Percentiles rank a stretch among this genome's conserved stretches.
These are phyloP conservation scores for Diprion similis DNA, from an alignment of 1,140 invertebrate species.

Conservation along the genomic window DNA sequence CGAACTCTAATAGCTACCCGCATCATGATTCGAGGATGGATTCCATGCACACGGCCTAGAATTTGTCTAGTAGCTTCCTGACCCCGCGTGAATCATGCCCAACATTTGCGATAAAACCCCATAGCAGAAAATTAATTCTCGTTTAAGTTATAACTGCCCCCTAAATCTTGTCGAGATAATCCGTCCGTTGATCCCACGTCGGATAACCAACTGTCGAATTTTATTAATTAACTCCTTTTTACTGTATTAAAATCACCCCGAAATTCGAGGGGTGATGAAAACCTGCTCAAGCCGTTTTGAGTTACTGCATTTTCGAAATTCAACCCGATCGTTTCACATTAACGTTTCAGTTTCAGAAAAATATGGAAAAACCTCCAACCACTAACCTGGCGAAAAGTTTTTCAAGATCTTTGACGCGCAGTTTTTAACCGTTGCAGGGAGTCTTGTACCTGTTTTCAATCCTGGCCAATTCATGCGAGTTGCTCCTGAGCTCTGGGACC, in stretches of 20 bases:
- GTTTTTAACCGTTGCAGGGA: background rate
- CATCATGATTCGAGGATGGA: conserved; percentile 28
- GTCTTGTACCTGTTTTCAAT: background rate
- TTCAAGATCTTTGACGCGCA: background rate
- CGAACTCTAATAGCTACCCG: conserved; percentile 35
- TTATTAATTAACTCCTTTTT: background rate
- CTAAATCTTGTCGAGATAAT: too few species aligned
- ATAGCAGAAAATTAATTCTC: conserved; percentile 47
- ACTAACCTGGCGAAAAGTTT: background rate
- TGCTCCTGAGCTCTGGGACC: background rate
- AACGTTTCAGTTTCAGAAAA: conserved; percentile 33
- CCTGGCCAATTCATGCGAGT: background rate
- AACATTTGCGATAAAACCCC: conserved; percentile 23
- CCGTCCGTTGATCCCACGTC: conserved; percentile 30
- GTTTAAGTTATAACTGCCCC: conserved; percentile 20
- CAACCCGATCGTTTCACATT: conserved; percentile 28
- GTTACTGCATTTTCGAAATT: too few species aligned
- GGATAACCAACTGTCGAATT: conserved; percentile 20
- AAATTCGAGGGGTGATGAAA: too few species aligned
- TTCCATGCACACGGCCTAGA: conserved; percentile 29
- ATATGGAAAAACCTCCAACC: background rate
- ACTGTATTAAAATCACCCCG: too few species aligned
- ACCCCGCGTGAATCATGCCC: conserved; percentile 42
- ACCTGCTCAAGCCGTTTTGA: too few species aligned
- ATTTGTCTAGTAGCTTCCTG: conserved; percentile 28